A percentile compares a stretch with the other conserved stretches of the same genome.
Evolutionary conservation across 2,888 invertebrate species (phyloP).

Genomic region (Keiferia lycopersicella): DNA sequence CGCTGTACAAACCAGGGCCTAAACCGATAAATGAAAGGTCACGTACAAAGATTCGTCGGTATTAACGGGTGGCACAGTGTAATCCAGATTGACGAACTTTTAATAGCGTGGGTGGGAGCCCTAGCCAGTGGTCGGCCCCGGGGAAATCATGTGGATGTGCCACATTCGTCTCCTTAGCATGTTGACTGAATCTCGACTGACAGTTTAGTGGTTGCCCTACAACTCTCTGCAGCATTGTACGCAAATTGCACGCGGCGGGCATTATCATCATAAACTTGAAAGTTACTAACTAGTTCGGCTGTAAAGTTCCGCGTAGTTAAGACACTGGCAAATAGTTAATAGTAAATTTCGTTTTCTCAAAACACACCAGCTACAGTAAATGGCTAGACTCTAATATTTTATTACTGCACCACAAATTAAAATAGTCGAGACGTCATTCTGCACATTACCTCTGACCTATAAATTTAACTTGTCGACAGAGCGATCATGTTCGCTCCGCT

Average conservation of each 20-base stretch:
- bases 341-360: too few relatives aligned
- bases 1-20: background rate
- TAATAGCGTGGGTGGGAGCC: background rate
- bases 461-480: background rate
- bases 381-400: too few relatives aligned
- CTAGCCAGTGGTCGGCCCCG: background rate
- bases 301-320: too few relatives aligned
- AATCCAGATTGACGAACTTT: slow-evolving; percentile 5
- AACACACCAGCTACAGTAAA: too few relatives aligned
- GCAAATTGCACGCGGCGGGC: too few relatives aligned
- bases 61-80: background rate
- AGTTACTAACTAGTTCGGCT: too few relatives aligned
- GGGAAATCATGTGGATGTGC: slow-evolving; percentile 12
- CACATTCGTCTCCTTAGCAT: background rate
- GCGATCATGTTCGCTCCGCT: background rate
- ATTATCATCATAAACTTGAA: too few relatives aligned
- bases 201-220: background rate
- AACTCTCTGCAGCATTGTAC: too few relatives aligned
- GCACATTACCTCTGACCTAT: too few relatives aligned
- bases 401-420: too few relatives aligned
- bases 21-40: background rate
- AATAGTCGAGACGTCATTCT: too few relatives aligned
- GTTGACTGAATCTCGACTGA: background rate
- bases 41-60: slow-evolving; percentile 9
- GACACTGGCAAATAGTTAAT: too few relatives aligned